Percentiles rank a stretch among this genome's conserved stretches.
phyloP scores from a whole-genome alignment of 2,888 invertebrate species.

The Drosophila conformis region DNA sequence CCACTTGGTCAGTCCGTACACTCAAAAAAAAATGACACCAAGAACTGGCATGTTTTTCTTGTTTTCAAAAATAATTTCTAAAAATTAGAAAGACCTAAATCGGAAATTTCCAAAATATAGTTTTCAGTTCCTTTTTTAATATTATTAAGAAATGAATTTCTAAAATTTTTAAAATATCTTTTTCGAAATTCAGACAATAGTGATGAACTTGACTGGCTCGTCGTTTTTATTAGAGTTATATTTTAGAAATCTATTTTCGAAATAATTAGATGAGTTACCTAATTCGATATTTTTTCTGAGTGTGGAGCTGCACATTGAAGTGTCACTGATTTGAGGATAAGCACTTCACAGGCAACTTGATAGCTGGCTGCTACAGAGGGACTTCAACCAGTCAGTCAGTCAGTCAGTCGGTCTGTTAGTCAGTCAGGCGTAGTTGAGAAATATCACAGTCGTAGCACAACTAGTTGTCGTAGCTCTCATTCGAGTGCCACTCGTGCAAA shows the following conservation, averaged over 20 bases:
- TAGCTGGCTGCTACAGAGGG: slow-evolving; percentile 59
- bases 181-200: no score
- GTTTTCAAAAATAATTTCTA: background rate
- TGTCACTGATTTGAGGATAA: slow-evolving; percentile 82
- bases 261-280: background rate
- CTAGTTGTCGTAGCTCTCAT: slow-evolving; percentile 62
- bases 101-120: background rate
- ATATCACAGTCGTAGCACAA: slow-evolving; percentile 56
- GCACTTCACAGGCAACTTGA: slow-evolving; percentile 81
- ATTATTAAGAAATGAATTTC: no score
- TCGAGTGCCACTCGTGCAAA: slow-evolving; percentile 80
- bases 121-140: no score
- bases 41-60: no score
- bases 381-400: slow-evolving; percentile 33
- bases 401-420: slow-evolving; percentile 20
- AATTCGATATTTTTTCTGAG: background rate
- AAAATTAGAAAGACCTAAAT: background rate
- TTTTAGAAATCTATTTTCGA: background rate
- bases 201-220: no score
- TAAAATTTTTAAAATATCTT: no score
- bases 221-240: no score
- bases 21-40: background rate
- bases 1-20: slow-evolving; percentile 69
- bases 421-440: slow-evolving; percentile 66
- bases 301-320: slow-evolving; percentile 77